A percentile compares a stretch with the other conserved stretches of the same genome.
These are phyloP conservation scores for Caenorhabditis zanzibari DNA, from an alignment of 2,888 invertebrate species.

Conservation along the genomic window DNA sequence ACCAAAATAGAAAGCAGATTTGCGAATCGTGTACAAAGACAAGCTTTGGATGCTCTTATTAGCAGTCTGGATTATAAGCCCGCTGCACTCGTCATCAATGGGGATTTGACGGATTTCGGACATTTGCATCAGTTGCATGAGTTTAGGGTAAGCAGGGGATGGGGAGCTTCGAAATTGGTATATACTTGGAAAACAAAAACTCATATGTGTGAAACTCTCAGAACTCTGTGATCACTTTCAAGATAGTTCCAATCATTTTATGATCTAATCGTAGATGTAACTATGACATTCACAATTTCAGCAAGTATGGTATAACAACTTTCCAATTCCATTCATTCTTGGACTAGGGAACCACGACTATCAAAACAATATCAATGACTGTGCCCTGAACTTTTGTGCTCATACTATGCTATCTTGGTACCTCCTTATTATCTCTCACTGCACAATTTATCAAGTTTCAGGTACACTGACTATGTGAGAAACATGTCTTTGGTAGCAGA, in stretches of 20 bases:
- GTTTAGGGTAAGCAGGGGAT: conserved; percentile 73
- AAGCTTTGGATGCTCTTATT: conserved; percentile 66
- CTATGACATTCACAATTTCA: no score
- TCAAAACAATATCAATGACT: conserved; percentile 81
- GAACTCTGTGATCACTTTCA: no score
- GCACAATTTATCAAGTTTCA: conserved; percentile 33
- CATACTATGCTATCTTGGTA: conserved; percentile 75
- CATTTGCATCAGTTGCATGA: conserved; percentile 76
- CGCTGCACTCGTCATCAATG: conserved; percentile 80
- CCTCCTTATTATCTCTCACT: no score
- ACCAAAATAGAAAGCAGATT: conserved; percentile 76
- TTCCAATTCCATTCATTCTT: conserved; percentile 78
- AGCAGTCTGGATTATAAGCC: conserved; percentile 69
- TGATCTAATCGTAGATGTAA: no score
- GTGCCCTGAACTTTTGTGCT: conserved; percentile 76
- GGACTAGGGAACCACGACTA: conserved; percentile 83
- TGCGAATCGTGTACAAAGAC: conserved; percentile 80
- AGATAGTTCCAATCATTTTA: no score
- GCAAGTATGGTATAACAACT: conserved; percentile 76
- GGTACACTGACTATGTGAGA: conserved; percentile 78
- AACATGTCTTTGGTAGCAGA: conserved; percentile 73
- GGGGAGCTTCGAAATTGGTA: not conserved
- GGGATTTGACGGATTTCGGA: conserved; percentile 83
- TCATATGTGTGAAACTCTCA: no score
- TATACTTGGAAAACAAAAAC: no score